phyloP scores from a whole-genome alignment of 2,888 invertebrate genomes.

The Oasisia sp. region DNA sequence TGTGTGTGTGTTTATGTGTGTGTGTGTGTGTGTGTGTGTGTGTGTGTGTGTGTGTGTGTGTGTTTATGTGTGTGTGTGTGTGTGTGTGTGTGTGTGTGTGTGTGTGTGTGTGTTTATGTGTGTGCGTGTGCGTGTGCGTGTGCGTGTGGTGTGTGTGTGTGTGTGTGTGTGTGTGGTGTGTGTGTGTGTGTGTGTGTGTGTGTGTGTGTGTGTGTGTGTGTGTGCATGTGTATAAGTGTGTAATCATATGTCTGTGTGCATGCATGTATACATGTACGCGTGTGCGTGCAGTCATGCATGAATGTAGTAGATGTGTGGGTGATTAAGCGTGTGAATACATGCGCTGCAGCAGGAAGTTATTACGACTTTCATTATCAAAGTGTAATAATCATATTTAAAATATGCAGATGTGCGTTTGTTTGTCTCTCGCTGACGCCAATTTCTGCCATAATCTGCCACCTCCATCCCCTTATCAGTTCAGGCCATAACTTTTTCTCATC shows the following conservation, averaged over 20 bases:
- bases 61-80: no score
- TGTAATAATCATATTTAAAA: background rate
- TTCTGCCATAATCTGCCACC: background rate
- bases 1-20: no score
- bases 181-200: no score
- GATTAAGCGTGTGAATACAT: background rate
- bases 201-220: no score
- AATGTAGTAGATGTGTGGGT: background rate
- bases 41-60: no score
- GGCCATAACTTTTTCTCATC: conserved; percentile 5
- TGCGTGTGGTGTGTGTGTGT: no score
- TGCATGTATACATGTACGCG: background rate
- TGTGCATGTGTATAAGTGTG: no score
- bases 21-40: no score
- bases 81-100: no score
- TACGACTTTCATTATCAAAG: background rate
- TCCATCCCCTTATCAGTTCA: background rate
- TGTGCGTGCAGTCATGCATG: background rate
- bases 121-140: no score
- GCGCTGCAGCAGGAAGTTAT: background rate
- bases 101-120: no score
- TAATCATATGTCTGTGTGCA: background rate
- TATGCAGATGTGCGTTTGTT: background rate
- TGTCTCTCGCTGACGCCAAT: background rate
- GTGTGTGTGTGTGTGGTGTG: no score